Evolutionary conservation across 2,113 vertebrate genomes (phyloP), one percentile per base, ranked within the genome.

Genomic region (Hoplias malabaricus): DNA sequence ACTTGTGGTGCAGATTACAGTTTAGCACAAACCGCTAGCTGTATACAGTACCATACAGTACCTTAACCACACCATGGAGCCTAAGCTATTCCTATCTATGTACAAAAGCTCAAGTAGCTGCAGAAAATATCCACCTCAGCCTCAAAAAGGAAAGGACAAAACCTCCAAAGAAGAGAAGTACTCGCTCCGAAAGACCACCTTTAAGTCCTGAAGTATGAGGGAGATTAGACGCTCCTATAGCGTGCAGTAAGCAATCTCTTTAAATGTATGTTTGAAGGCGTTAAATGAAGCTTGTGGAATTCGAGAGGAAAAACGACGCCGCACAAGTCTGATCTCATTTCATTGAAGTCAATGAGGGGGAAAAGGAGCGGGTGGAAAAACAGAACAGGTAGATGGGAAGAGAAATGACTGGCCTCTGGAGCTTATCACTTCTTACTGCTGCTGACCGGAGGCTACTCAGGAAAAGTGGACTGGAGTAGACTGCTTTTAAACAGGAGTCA

Each of bases 261-360:
- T 87, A 90, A 90, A 85, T 84, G 82, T 91, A 89, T 79, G 92
- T 92, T 93, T 74, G n/a, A 92, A 92, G 88, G 84, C 43, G 88
- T 85, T 89, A 89, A 93, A 91, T 93, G 92, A 93, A 93, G 92
- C 89, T 1, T 93, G 87, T 46, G 11, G 82, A 90, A 87, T 89
- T 83, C 79, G 85, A 82, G 83, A 79, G 91, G 88, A 90, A 90
- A n/a, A 48, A 82, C 81, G 87, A 83, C 19, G 81, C 89, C 89
- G 91, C 90, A 92, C 86, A 84, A 87, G 84, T 90, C 91, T 91
- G 90, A 92, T 90, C 91, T 89, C 87, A 84, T 94, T 93, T 92
- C 86, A 91, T 59, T 86, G 82, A 85, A 90, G 87, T 84, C 85
- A 82, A 48, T 86, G 86, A 93, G 91, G 80, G 86, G 83, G 86